Conservation (phyloP, 2,113 vertebrate species). For the Neomonachus schauinslandi region DNA sequence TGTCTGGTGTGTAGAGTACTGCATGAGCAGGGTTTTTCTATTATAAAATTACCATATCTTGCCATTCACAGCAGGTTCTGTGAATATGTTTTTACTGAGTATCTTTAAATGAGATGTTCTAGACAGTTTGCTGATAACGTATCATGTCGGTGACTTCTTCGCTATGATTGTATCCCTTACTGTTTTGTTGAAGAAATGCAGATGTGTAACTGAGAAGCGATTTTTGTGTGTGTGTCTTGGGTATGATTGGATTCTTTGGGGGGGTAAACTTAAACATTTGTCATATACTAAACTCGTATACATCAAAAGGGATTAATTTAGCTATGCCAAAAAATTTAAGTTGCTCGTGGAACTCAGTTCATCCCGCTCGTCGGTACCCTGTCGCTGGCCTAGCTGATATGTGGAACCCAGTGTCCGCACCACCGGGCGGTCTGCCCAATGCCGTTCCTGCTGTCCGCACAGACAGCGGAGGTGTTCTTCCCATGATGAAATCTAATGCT, state of each 20-base stretch:
- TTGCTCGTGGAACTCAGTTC: background rate
- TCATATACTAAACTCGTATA: conserved; percentile 48
- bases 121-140: conserved; percentile 81
- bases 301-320: conserved; percentile 75
- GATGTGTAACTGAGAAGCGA: conserved; percentile 64
- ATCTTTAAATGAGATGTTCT: conserved; percentile 84
- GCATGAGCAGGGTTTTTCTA: conserved; percentile 89
- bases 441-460: background rate
- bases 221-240: conserved; percentile 73
- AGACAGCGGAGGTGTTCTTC: conserved; percentile 37
- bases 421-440: background rate
- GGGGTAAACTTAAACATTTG: background rate
- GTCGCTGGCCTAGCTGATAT: background rate
- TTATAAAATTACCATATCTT: conserved; percentile 86
- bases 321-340: conserved; percentile 46
- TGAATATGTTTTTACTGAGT: conserved; percentile 84
- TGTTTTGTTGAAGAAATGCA: conserved; percentile 79
- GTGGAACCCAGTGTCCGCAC: background rate
- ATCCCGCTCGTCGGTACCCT: background rate
- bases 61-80: conserved; percentile 94
- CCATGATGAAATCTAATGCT: conserved; percentile 64
- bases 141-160: conserved; percentile 83
- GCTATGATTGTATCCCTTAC: conserved; percentile 81
- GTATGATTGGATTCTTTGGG: conserved; percentile 54
- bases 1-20: conserved; percentile 88